phyloP scores from a whole-genome alignment of 2,888 invertebrate genomes.

The Acleris holmiana region DNA sequence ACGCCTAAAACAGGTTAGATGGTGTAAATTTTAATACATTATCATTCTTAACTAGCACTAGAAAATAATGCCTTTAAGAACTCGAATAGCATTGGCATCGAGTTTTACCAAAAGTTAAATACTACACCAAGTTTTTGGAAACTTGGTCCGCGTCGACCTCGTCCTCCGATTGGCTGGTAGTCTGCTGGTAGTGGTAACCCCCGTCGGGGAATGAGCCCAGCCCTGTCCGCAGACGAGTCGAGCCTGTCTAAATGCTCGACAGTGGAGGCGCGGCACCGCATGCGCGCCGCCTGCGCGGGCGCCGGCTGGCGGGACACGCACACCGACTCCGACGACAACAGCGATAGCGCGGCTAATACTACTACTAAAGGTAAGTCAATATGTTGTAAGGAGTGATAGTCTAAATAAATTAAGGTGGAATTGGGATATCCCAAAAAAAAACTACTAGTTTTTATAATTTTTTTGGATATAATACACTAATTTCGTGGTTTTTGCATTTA shows the following conservation, averaged over 20 bases:
- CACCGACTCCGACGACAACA: slow-evolving; percentile 79
- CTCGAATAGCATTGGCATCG: too few species aligned
- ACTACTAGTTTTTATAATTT: too few species aligned
- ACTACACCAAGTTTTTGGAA: background rate
- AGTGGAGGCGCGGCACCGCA: slow-evolving; percentile 85
- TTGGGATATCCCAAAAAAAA: too few species aligned
- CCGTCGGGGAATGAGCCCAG: slow-evolving; percentile 19
- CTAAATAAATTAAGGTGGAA: too few species aligned
- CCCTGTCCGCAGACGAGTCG: slow-evolving; percentile 81
- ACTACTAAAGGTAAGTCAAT: slow-evolving; percentile 72
- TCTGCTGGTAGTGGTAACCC: slow-evolving; percentile 7
- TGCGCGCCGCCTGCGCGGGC: slow-evolving; percentile 65
- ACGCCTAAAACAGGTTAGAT: too few species aligned
- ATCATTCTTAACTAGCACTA: too few species aligned
- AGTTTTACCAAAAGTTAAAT: too few species aligned
- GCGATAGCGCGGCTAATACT: slow-evolving; percentile 79
- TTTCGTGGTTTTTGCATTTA: too few species aligned
- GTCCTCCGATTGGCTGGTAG: slow-evolving; percentile 34
- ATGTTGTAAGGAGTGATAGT: background rate
- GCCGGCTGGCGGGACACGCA: slow-evolving; percentile 67
- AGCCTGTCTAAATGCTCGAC: slow-evolving; percentile 87
- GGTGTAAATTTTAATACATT: too few species aligned
- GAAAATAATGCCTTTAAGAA: too few species aligned
- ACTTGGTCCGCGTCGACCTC: background rate
- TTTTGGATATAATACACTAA: too few species aligned